Conservation (phyloP, 1,140 invertebrate genomes). For the Wiebesia pumilae region DNA sequence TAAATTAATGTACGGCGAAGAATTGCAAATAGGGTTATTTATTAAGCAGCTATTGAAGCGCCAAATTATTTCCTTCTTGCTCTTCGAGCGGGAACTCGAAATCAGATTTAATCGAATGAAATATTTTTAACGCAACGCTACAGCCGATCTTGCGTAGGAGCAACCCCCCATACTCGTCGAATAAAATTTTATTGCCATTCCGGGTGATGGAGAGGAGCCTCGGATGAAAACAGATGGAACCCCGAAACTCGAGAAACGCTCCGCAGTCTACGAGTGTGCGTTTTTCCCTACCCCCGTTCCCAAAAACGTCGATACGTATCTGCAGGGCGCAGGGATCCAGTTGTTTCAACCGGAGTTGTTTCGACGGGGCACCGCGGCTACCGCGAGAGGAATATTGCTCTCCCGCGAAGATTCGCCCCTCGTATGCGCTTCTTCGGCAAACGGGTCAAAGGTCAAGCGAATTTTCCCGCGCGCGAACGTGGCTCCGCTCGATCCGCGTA, state of each 20-base stretch:
- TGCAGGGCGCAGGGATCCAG: not conserved
- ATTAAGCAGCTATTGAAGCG: not conserved
- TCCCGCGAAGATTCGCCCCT: conserved; percentile 16
- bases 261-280: conserved; percentile 1
- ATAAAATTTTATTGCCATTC: conserved; percentile 6
- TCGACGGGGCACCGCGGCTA: not conserved
- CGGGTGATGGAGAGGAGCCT: not conserved
- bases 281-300: not conserved
- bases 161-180: not conserved
- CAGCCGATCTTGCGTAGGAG: not conserved
- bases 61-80: not conserved
- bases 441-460: conserved; percentile 36
- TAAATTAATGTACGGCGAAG: not conserved
- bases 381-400: not conserved
- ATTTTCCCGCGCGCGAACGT: not conserved
- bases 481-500: not conserved
- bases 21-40: not conserved
- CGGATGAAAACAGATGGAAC: not conserved
- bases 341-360: not conserved
- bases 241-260: not conserved
- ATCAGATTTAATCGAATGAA: not conserved
- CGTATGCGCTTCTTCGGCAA: not conserved
- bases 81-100: not conserved
- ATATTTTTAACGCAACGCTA: not conserved
- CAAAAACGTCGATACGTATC: conserved; percentile 17